Percentiles rank a stretch among this genome's conserved stretches.
Evolutionary conservation across 2,113 vertebrate genomes (phyloP).

Genomic region (Cettia cetti): DNA sequence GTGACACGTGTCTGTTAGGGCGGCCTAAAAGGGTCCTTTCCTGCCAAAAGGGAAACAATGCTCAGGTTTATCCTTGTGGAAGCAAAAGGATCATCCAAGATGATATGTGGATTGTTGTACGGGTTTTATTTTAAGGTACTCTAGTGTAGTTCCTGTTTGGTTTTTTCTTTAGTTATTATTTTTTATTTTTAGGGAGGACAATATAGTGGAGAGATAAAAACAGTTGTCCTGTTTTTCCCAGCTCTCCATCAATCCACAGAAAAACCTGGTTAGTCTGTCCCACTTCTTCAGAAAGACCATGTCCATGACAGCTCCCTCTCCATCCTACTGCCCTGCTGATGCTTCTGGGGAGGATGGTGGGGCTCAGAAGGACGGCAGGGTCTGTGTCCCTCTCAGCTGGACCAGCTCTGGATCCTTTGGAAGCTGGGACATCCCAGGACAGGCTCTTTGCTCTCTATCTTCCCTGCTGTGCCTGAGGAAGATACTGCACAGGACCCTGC

Average conservation of each 20-base stretch:
- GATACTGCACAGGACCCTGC: no score
- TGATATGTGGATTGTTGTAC: neutral
- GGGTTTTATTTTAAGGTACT: neutral
- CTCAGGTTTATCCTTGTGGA: neutral
- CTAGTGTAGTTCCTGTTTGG: fast-evolving
- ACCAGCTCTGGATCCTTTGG: neutral
- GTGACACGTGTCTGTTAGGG: neutral
- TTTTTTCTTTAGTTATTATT: neutral
- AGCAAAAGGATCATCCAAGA: neutral
- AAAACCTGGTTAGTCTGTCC: neutral
- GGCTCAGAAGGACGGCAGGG: neutral
- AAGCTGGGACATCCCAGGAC: neutral
- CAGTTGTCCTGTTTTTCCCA: neutral
- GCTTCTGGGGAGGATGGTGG: neutral
- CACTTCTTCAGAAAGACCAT: neutral
- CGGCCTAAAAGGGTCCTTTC: neutral
- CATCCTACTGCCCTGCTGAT: neutral
- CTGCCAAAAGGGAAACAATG: neutral
- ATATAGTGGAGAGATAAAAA: neutral
- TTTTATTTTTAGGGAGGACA: neutral
- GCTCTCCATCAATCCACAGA: neutral
- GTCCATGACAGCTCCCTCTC: neutral
- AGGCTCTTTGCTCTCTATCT: neutral
- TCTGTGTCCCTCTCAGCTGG: neutral
- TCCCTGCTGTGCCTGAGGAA: neutral